Evolutionary conservation across 2,888 invertebrate genomes (phyloP).

Genomic region (Callyntrura sp.): DNA sequence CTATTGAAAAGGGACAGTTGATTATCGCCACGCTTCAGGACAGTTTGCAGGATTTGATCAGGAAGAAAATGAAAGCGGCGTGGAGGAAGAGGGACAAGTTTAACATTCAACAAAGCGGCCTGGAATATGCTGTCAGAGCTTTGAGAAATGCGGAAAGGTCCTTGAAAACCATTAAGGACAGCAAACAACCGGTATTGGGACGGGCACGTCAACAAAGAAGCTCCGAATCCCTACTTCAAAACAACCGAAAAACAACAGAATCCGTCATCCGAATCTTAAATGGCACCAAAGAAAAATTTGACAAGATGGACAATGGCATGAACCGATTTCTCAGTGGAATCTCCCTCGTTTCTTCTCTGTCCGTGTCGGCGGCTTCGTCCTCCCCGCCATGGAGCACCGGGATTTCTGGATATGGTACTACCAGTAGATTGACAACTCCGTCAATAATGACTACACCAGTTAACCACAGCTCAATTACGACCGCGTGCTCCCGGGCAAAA

Average conservation of each 20-base stretch:
- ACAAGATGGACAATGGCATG: slow-evolving; percentile 37
- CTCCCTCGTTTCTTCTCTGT: background rate
- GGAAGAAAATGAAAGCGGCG: slow-evolving; percentile 27
- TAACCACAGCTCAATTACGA: background rate
- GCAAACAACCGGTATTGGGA: slow-evolving; percentile 34
- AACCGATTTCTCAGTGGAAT: slow-evolving; percentile 4
- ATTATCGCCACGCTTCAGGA: slow-evolving; percentile 49
- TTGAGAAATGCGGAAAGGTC: slow-evolving; percentile 59
- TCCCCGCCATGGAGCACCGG: background rate
- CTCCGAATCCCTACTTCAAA: background rate
- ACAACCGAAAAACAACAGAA: slow-evolving; percentile 25
- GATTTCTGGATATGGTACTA: background rate
- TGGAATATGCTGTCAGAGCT: slow-evolving; percentile 38
- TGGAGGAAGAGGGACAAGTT: slow-evolving; percentile 32
- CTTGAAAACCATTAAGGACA: slow-evolving; percentile 47
- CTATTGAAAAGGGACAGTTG: slow-evolving; percentile 60
- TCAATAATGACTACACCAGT: slow-evolving; percentile 37
- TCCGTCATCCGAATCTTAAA: slow-evolving; percentile 52
- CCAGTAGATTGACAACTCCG: slow-evolving; percentile 3
- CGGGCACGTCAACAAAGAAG: slow-evolving; percentile 32
- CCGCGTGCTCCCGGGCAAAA: slow-evolving; percentile 21
- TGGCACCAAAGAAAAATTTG: slow-evolving; percentile 55
- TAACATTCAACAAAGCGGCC: slow-evolving; percentile 46
- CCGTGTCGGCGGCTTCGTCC: background rate
- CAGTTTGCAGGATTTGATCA: slow-evolving; percentile 27